Evolutionary conservation across 64 coral and sea anemone species (phyloP).

Genomic region (Exaiptasia diaphana): DNA sequence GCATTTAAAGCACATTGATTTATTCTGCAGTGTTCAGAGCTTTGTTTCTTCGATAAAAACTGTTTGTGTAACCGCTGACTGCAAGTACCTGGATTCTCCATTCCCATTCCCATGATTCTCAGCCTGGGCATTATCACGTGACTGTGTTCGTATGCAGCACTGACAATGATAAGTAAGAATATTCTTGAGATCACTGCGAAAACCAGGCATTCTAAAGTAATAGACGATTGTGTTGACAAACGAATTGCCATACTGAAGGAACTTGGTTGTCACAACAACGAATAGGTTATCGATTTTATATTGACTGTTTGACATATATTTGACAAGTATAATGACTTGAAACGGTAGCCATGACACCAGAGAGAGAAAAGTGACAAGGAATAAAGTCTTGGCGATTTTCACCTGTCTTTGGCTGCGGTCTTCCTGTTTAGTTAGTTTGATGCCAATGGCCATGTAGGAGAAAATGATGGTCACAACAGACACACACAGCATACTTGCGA

Average conservation of each 20-base stretch:
- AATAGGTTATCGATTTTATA: neutral
- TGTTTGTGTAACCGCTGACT: neutral
- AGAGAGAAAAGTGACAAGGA: neutral
- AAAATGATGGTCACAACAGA: neutral
- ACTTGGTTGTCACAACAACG: constrained; percentile 16
- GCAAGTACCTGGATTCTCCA: neutral
- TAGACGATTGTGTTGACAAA: constrained; percentile 41
- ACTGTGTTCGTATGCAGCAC: no score
- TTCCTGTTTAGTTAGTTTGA: neutral
- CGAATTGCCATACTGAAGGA: constrained; percentile 51
- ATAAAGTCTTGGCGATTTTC: neutral
- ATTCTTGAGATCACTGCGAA: neutral
- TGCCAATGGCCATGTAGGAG: neutral
- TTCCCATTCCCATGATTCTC: neutral
- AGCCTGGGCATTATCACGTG: neutral
- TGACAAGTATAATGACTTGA: constrained; percentile 34
- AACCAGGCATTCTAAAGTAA: constrained; percentile 23
- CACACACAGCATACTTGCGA: neutral
- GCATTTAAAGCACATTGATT: no score
- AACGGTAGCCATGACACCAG: constrained; percentile 43
- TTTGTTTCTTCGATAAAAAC: neutral
- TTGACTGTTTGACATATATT: neutral
- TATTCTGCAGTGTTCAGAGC: no score
- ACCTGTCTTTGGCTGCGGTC: neutral
- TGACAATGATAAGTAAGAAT: no score